Evolutionary conservation across 2,113 vertebrate species (phyloP).

Genomic region (Rhinolophus ferrumequinum): DNA sequence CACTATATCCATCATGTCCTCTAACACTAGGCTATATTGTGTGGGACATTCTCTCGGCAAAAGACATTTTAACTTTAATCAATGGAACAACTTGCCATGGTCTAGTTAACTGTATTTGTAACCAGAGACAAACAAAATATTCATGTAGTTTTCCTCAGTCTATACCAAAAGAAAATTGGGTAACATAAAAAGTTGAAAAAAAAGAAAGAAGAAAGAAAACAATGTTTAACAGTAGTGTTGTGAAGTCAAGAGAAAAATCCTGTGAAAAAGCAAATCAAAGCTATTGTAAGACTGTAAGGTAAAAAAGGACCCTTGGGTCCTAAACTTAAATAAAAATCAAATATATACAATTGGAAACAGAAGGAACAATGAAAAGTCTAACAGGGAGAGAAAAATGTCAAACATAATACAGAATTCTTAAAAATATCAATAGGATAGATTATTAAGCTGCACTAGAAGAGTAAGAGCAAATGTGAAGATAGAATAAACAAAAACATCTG

Average conservation of each 20-base stretch:
- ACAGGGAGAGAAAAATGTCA: constrained; percentile 38
- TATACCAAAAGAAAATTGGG: not conserved
- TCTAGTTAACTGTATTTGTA: not conserved
- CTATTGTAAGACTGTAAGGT: not conserved
- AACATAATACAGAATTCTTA: not conserved
- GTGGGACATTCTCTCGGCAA: not conserved
- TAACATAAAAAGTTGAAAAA: not conserved
- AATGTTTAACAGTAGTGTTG: not conserved
- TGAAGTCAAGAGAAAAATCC: not conserved
- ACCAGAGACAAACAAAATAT: not conserved
- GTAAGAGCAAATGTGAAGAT: not conserved
- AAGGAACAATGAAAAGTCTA: not conserved
- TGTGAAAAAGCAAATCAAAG: constrained; percentile 1
- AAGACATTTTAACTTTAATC: not conserved
- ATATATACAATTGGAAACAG: not conserved
- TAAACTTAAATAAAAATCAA: not conserved
- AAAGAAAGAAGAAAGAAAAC: not conserved
- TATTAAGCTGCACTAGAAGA: not conserved
- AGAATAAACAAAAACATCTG: not conserved
- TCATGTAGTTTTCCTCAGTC: not conserved
- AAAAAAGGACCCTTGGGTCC: not conserved
- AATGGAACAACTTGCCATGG: not conserved
- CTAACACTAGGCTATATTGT: not conserved
- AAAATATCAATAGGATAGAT: not conserved
- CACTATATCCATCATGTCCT: not conserved